Conservation (phyloP, 2,888 invertebrate species). For the Microchrysa polita region DNA sequence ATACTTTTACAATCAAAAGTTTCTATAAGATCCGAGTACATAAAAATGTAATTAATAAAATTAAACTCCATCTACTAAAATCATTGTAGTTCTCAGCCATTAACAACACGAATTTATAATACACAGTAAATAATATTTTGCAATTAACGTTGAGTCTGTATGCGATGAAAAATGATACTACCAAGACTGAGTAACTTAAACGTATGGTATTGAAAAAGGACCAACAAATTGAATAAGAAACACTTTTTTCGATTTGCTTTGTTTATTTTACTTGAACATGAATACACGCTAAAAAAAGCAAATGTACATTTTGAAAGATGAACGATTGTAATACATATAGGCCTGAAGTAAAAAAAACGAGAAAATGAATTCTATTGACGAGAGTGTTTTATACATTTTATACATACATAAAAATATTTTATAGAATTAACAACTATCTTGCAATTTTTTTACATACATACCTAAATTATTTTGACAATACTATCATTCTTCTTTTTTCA, state of each 20-base stretch:
- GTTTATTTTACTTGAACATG: too few relatives aligned
- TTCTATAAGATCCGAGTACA: conserved; percentile 16
- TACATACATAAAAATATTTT: too few relatives aligned
- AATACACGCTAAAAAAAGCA: too few relatives aligned
- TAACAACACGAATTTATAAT: not conserved
- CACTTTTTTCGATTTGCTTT: not conserved
- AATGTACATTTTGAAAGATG: too few relatives aligned
- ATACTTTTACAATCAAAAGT: conserved; percentile 15
- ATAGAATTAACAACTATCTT: not conserved
- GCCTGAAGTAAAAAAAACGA: not conserved
- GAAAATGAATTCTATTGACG: not conserved
- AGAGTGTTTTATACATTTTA: not conserved
- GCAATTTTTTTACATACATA: conserved; percentile 16
- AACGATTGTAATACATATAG: not conserved
- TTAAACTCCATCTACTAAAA: not conserved
- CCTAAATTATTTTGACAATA: conserved; percentile 23
- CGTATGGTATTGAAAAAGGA: conserved; percentile 4
- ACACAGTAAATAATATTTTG: not conserved
- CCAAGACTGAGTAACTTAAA: conserved; percentile 18
- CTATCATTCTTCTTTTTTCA: conserved; percentile 28
- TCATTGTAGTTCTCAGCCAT: not conserved
- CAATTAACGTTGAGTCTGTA: not conserved
- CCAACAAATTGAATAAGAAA: not conserved
- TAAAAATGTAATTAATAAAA: not conserved
- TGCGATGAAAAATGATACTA: not conserved